Base-by-base conservation (phyloP, 2,113 vertebrate species). In the Cranoglanis bouderius region DNA sequence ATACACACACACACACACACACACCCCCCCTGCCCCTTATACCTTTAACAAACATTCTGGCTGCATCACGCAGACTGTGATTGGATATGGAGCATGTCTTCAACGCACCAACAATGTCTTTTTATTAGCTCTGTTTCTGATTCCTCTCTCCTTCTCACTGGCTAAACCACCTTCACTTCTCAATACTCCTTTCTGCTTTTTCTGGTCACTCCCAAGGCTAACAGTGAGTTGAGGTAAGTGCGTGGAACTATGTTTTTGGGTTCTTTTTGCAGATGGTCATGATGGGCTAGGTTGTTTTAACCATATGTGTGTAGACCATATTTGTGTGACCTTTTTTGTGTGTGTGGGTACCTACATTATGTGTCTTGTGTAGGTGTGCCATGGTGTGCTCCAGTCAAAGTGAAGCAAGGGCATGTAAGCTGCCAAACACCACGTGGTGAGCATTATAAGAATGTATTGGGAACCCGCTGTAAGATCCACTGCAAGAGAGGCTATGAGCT, bases 301-400 rank as follows among this genome's bases (percentile, higher is more conserved):
- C 9, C n/a, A 32, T n/a, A 12, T 63, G 61, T 51, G 9, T 87
- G 40, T 77, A 21, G 1, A n/a, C 49, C 9, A n/a, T n/a, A 29
- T 78, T 12, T 55, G 43, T 85, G 14, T 78, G 12, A 61, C 53
- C 32, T 40, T 40, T 85, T 74, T 59, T 19, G 13, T 18, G 5
- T 84, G 21, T 61, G 24, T 86, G 40, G 10, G 21, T 82, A 57
- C 19, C 67, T 65, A 32, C 12, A 4, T 13, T 32, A 3, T 18
- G 10, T 77, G 24, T 86, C 12, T 78, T 85, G 80, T 88, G 85
- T 89, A 99, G 98, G 98, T 90, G 95, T 96, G 2, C 97, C 98
- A 0, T 99, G 98, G 98, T 99, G 98, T 53, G 98, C 98, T 0
- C 97, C 98, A 75, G 96, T 99, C 92, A 99, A 98, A 94, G 95